These are phyloP conservation scores for Masnerella sp. DNA, from an alignment of 2,888 invertebrate species.

Conservation along the genomic window DNA sequence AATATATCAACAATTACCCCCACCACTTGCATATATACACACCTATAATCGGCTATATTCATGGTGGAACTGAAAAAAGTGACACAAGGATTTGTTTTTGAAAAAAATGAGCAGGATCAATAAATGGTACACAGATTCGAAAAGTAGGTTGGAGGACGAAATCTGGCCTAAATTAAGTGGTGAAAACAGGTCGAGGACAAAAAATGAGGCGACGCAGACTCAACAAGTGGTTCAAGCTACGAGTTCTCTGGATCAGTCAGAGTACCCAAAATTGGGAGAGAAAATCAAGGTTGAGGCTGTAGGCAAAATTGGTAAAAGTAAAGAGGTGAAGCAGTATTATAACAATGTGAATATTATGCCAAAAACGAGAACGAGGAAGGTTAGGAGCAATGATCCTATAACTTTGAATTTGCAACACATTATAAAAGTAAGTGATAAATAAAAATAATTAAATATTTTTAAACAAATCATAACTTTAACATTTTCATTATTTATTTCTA, in stretches of 20 bases:
- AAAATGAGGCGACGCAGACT: background rate
- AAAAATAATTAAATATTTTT: no score
- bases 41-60: no score
- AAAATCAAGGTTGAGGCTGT: conserved; percentile 5
- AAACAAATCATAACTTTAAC: no score
- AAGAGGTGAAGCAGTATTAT: conserved; percentile 29
- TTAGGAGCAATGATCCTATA: conserved; percentile 25
- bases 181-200: background rate
- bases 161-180: conserved; percentile 26
- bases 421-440: conserved; percentile 26
- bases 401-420: conserved; percentile 20
- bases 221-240: background rate
- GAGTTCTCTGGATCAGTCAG: conserved; percentile 18
- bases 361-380: conserved; percentile 9
- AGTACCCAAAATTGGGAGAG: conserved; percentile 33
- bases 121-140: conserved; percentile 31
- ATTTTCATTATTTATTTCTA: no score
- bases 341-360: conserved; percentile 17
- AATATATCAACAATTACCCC: no score
- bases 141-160: conserved; percentile 24
- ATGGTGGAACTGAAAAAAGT: background rate
- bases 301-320: background rate
- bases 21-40: no score
- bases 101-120: conserved; percentile 30
- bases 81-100: no score